Conservation (phyloP, 1,140 invertebrate species). For the Philopotamus ludificatus region DNA sequence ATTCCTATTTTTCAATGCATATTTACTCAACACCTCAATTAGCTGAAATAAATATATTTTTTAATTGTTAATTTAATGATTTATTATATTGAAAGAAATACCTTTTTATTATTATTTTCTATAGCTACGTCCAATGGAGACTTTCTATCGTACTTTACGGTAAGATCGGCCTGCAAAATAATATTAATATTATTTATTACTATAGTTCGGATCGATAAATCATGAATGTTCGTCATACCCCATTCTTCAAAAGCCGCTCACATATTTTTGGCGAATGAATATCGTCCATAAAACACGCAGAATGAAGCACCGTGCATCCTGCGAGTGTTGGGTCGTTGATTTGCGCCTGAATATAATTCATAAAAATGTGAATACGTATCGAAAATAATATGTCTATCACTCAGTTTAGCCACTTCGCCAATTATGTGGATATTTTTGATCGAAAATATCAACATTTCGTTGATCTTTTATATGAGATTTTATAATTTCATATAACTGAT, state of each 20-base stretch:
- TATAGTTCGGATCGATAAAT: too few relatives aligned
- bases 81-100: background rate
- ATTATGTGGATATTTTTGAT: too few relatives aligned
- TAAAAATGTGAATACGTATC: too few relatives aligned
- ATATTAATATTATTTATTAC: too few relatives aligned
- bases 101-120: constrained; percentile 1
- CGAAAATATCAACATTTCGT: too few relatives aligned
- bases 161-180: too few relatives aligned
- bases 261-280: background rate
- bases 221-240: constrained; percentile 12
- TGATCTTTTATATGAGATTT: too few relatives aligned
- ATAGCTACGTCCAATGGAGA: background rate
- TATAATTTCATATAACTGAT: too few relatives aligned
- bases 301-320: constrained; percentile 9
- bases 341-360: background rate
- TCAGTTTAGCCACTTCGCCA: too few relatives aligned
- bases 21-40: background rate
- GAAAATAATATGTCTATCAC: too few relatives aligned
- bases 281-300: constrained; percentile 9
- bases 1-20: background rate
- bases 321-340: background rate
- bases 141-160: constrained; percentile 5
- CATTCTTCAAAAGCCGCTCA: background rate
- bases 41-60: constrained; percentile 13
- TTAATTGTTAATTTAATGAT: background rate